Conservation (phyloP, 2,888 invertebrate species). For the Brachypalpus laphriformis region DNA sequence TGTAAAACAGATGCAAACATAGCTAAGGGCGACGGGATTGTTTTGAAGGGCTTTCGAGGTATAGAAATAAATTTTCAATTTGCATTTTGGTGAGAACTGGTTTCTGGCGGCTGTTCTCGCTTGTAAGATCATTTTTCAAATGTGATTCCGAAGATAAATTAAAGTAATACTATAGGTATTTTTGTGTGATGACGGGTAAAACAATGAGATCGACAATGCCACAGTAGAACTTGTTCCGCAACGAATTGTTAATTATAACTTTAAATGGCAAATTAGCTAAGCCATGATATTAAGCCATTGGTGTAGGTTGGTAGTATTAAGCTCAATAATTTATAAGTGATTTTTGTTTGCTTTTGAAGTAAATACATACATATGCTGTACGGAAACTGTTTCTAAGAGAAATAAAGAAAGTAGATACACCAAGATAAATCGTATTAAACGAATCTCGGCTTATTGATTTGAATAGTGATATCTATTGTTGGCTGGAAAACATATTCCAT, state of each 20-base stretch:
- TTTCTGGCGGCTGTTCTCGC: neutral
- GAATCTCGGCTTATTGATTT: too few species aligned
- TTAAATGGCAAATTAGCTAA: neutral
- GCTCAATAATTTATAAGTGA: neutral
- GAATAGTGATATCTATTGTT: too few species aligned
- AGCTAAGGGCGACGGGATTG: constrained; percentile 19
- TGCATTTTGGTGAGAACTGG: constrained; percentile 28
- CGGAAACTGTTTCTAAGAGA: too few species aligned
- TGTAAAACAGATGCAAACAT: constrained; percentile 37
- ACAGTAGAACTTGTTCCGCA: constrained; percentile 2
- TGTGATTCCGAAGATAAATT: neutral
- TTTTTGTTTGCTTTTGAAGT: neutral
- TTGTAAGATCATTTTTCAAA: constrained; percentile 4
- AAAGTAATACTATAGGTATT: neutral
- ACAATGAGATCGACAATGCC: neutral
- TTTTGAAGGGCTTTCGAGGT: constrained; percentile 33
- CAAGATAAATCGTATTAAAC: too few species aligned
- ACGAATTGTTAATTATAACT: neutral
- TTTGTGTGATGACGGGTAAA: neutral
- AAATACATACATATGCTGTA: too few species aligned
- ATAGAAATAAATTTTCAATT: constrained; percentile 1
- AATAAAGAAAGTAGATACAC: too few species aligned
- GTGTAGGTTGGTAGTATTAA: neutral
- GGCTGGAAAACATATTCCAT: too few species aligned
- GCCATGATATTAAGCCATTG: neutral